Conservation (phyloP, 2,113 vertebrate genomes). For the Crotalus viridis region DNA sequence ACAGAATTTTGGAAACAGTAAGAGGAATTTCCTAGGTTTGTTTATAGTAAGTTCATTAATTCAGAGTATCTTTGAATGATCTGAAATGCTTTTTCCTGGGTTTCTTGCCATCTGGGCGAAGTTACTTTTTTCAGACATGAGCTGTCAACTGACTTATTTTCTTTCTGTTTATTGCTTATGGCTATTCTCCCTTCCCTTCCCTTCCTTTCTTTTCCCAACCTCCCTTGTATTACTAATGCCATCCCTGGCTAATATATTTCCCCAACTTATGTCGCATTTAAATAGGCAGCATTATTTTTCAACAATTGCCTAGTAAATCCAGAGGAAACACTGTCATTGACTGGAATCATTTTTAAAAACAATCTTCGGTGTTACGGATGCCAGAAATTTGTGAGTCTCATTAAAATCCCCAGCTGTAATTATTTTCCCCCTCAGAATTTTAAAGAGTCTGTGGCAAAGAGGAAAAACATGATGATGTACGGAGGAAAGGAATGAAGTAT, state of each 20-base stretch:
- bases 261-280: neutral
- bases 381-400: neutral
- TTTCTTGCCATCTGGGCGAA: neutral
- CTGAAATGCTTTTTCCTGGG: neutral
- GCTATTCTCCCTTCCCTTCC: neutral
- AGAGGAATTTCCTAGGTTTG: neutral
- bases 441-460: neutral
- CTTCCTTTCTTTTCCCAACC: neutral
- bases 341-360: neutral
- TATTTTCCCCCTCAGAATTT: constrained; percentile 6
- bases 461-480: constrained; percentile 9
- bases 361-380: neutral
- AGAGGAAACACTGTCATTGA: neutral
- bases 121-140: neutral
- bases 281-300: neutral
- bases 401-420: neutral
- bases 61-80: neutral
- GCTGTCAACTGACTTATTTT: neutral
- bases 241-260: neutral
- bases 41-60: neutral
- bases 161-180: neutral
- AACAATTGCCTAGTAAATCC: neutral
- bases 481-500: constrained; percentile 6
- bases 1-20: neutral
- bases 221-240: neutral